A percentile compares a stretch with the other conserved stretches of the same genome.
Conservation (phyloP, 2,888 invertebrate genomes). For the Phaedon cochleariae region DNA sequence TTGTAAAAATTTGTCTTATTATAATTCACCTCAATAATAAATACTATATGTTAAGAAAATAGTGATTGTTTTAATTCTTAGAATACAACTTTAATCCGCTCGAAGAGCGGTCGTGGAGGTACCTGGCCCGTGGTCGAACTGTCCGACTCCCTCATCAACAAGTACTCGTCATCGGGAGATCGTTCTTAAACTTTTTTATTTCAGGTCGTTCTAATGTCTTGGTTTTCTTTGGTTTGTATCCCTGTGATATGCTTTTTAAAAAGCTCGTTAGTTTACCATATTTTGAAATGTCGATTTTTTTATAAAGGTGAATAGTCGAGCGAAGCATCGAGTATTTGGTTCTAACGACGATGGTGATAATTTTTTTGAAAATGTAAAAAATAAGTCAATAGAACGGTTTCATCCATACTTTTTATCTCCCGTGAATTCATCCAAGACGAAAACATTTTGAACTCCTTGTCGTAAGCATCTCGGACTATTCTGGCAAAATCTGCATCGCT, state of each 20-base stretch:
- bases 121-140: no score
- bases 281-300: conserved; percentile 10
- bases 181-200: not conserved
- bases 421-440: not conserved
- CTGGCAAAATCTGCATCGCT: no score
- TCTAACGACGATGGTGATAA: not conserved
- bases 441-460: not conserved
- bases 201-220: not conserved
- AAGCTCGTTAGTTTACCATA: conserved; percentile 14
- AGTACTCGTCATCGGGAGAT: not conserved
- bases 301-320: conserved; percentile 4
- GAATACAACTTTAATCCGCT: no score
- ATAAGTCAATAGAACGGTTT: no score
- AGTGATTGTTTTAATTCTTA: no score
- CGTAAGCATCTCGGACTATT: no score
- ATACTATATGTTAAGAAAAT: no score
- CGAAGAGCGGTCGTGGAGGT: no score
- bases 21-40: no score
- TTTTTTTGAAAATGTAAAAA: not conserved
- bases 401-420: no score
- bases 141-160: not conserved
- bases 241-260: not conserved
- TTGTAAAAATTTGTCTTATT: no score
- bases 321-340: conserved; percentile 8
- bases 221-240: not conserved